Conservation (phyloP, 2,113 vertebrate genomes). For the Eolophus roseicapilla region DNA sequence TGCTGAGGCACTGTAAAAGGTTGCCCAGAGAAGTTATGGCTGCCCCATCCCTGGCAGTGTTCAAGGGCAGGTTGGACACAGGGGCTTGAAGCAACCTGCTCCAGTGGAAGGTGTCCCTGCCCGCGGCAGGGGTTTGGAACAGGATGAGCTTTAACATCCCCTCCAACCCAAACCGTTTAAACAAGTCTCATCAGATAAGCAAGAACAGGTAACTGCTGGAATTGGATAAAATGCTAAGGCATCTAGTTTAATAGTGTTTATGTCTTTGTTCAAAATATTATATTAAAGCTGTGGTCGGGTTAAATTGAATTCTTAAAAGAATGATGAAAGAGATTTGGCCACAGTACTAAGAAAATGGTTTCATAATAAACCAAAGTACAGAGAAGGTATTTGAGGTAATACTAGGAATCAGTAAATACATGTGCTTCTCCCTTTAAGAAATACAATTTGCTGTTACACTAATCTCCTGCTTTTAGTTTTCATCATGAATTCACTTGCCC, state of each 20-base stretch:
- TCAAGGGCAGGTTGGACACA: background rate
- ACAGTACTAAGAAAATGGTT: background rate
- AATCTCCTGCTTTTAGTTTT: background rate
- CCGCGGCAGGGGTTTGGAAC: background rate
- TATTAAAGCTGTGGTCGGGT: background rate
- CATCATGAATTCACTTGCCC: background rate
- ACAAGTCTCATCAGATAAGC: background rate
- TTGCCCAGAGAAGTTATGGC: background rate
- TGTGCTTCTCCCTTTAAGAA: background rate
- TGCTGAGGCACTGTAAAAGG: background rate
- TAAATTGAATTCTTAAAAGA: background rate
- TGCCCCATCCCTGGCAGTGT: background rate
- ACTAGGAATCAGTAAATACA: background rate
- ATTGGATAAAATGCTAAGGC: background rate
- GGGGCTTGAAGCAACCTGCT: too few relatives aligned
- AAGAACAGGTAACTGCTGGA: background rate
- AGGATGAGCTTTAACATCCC: too few relatives aligned
- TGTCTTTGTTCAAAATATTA: background rate
- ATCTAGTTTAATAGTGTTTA: background rate
- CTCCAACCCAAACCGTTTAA: background rate
- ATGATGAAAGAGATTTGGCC: background rate
- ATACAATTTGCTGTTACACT: background rate
- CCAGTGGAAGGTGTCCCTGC: background rate
- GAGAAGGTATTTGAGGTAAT: background rate
- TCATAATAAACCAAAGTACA: background rate